Base-by-base conservation (phyloP, 2,888 invertebrate genomes). In the Epistrophe eligans region DNA sequence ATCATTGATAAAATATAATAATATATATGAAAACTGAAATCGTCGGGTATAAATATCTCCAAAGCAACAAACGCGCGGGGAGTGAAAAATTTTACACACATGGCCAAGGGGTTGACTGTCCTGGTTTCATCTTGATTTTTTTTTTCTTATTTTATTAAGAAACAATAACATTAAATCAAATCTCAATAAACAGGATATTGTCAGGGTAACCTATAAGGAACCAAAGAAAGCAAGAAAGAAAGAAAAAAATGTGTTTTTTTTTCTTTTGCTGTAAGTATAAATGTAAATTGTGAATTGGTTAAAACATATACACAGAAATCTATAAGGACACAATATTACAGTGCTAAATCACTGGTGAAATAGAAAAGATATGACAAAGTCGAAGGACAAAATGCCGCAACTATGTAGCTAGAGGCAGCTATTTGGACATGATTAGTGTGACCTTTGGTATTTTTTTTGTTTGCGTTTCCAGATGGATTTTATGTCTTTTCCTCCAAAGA, bases 1-100 rank as follows among this genome's bases (percentile, higher is more conserved):
- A 87, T 87, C 87, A 87, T 87, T 87, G 87, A 87, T 87, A 87
- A 83, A 87, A 79, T 79, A 83, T 79, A 83, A 87, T 82, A 79
- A 76, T 82, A 83, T 79, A 87, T 76, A 76, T n/a, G n/a, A 87
- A 81, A 87, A 79, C 66, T 76, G 67, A 76, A 71, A 77, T 82
- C 62, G 74, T 82, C 58, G 24, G 24, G 24, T 24, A 24, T n/a
- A n/a, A n/a, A n/a, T 70, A 0, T 48, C 48, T 48, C 24, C 24
- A 24, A 17, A 77, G 73, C 72, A 43, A 17, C 52, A 71, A 82
- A 82, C 72, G 35, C 72, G 35, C 24, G 3, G 60, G 58, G 72
- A 84, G 76, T 80, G 84, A 84, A 80, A 77, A 81, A 74, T 71
- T 81, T 74, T 81, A 81, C 72, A 77, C 85, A 77, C 32, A 70